Evolutionary conservation across 2,888 invertebrate genomes (phyloP).

Genomic region (Sicus ferrugineus): DNA sequence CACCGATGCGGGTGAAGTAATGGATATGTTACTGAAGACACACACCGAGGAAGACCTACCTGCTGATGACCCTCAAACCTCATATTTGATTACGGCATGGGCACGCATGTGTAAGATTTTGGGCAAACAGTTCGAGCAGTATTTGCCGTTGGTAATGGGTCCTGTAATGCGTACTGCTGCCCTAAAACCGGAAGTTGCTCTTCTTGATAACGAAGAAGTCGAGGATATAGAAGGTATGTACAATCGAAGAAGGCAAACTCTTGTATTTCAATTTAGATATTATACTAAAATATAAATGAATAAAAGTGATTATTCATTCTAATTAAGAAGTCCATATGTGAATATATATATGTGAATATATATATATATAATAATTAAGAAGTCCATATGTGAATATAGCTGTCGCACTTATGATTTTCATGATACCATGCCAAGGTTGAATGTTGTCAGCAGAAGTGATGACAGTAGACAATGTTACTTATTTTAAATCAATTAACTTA

Average conservation of each 20-base stretch:
- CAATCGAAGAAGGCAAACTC: too few species aligned
- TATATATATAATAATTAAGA: background rate
- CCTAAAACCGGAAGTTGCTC: slow-evolving; percentile 87
- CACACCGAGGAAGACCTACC: slow-evolving; percentile 86
- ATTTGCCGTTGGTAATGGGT: slow-evolving; percentile 89
- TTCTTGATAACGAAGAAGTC: slow-evolving; percentile 83
- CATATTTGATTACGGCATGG: slow-evolving; percentile 99
- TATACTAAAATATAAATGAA: background rate
- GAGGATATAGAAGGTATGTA: slow-evolving; percentile 74
- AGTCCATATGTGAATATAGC: too few species aligned
- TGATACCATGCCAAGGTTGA: too few species aligned
- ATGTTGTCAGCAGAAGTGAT: too few species aligned
- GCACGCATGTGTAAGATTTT: slow-evolving; percentile 97
- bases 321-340: too few species aligned
- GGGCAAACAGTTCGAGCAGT: slow-evolving; percentile 84
- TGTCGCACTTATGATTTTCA: too few species aligned
- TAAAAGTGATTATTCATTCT: background rate
- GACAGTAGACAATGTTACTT: too few species aligned
- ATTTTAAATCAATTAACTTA: background rate
- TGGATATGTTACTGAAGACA: slow-evolving; percentile 91
- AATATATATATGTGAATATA: too few species aligned
- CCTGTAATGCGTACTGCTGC: slow-evolving; percentile 87
- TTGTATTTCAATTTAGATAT: background rate
- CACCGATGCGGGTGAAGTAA: slow-evolving; percentile 91
- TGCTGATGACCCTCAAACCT: slow-evolving; percentile 96